Conservation (phyloP, 2,797 vertebrate species). For the Okamejei kenojei region DNA sequence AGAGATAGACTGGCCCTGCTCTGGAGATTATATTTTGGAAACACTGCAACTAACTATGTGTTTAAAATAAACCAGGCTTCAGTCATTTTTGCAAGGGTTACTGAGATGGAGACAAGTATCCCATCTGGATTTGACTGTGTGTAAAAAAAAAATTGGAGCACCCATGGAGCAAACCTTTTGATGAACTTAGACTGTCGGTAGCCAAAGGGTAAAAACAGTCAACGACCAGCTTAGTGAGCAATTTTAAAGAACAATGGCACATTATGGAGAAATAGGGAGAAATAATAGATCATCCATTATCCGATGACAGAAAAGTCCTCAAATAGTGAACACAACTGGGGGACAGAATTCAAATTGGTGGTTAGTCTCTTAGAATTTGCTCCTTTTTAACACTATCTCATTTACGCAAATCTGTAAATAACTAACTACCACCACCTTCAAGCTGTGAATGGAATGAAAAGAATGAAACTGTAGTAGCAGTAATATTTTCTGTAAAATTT, state of each 20-base stretch:
- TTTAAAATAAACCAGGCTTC: neutral
- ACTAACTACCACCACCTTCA: neutral
- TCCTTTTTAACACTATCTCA: neutral
- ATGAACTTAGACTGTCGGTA: neutral
- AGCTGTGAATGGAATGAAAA: neutral
- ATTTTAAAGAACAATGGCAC: neutral
- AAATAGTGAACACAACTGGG: neutral
- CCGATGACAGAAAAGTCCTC: neutral
- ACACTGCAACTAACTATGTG: no score
- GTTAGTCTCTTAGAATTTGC: neutral
- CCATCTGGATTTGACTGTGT: neutral
- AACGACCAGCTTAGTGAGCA: neutral
- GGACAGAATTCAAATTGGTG: neutral
- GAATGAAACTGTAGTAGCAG: neutral
- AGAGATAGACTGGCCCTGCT: neutral
- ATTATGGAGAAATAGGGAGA: neutral
- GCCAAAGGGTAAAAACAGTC: neutral
- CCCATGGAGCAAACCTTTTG: neutral
- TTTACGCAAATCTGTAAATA: neutral
- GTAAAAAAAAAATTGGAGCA: neutral
- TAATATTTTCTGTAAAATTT: neutral
- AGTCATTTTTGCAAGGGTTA: neutral
- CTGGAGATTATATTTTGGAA: neutral
- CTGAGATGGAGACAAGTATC: neutral
- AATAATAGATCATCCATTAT: neutral